These are phyloP conservation scores for Opisthograptis luteolata DNA, from an alignment of 2,888 invertebrate genomes.

Conservation along the genomic window DNA sequence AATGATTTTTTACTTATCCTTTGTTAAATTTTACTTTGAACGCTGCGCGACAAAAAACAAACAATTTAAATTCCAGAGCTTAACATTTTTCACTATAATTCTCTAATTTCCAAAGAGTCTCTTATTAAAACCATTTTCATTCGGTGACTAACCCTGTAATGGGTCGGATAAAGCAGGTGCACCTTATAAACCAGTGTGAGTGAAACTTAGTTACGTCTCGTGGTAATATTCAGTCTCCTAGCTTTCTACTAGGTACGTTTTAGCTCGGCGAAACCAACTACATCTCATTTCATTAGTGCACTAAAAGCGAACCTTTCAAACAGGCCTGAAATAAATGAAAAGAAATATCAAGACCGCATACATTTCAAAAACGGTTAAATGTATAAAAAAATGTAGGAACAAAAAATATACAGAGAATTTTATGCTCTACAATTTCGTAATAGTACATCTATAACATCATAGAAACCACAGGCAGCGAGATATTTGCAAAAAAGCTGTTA, in stretches of 20 bases:
- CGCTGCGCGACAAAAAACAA: background rate
- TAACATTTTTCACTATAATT: background rate
- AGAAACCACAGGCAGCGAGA: no score
- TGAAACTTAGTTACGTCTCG: conserved; percentile 27
- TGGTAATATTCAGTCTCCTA: conserved; percentile 15
- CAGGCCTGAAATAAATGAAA: no score
- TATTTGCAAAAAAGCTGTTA: no score
- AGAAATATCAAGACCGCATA: no score
- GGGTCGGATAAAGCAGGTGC: conserved; percentile 33
- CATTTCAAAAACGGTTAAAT: no score
- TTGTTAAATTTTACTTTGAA: background rate
- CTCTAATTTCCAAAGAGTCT: conserved; percentile 1
- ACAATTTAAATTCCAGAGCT: background rate
- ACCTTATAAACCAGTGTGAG: conserved; percentile 29
- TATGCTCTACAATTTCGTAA: no score
- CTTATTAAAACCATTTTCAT: conserved; percentile 11
- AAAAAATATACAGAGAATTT: no score
- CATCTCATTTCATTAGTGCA: conserved; percentile 25
- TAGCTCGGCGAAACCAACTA: conserved; percentile 18
- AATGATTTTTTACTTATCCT: no score
- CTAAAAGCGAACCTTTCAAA: no score
- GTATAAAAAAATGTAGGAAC: no score
- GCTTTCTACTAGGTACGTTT: conserved; percentile 9
- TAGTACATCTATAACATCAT: no score
- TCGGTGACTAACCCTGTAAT: conserved; percentile 18